These are phyloP conservation scores for Crambe crambe DNA, from an alignment of 37 sponge, comb jelly and placozoan genomes.

Conservation along the genomic window DNA sequence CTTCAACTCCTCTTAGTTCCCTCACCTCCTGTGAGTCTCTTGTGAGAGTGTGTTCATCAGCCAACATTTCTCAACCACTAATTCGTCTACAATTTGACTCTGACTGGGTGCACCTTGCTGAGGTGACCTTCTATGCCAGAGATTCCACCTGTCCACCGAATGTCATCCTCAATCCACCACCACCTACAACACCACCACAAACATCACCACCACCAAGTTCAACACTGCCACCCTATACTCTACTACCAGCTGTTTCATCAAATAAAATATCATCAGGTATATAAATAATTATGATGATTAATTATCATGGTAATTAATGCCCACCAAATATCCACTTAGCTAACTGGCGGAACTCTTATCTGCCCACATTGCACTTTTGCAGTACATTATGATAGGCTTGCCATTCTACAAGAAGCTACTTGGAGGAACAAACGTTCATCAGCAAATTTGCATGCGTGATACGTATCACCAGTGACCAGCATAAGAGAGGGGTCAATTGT, in stretches of 20 bases:
- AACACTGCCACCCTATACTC: neutral
- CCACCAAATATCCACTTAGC: too few species aligned
- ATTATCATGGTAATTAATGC: too few species aligned
- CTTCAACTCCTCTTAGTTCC: neutral
- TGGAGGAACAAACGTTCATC: too few species aligned
- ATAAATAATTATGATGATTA: too few species aligned
- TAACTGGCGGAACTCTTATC: too few species aligned
- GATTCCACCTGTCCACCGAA: neutral
- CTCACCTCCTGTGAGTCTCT: neutral
- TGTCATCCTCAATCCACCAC: neutral
- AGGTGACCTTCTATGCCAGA: neutral
- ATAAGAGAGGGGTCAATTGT: too few species aligned
- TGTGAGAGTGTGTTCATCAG: neutral
- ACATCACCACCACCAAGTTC: neutral
- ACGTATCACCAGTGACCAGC: too few species aligned
- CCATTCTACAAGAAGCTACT: too few species aligned
- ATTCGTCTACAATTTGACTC: neutral
- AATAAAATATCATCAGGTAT: neutral
- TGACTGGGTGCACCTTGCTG: slow-evolving; percentile 6
- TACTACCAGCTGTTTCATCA: neutral
- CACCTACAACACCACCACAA: neutral
- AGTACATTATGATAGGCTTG: too few species aligned
- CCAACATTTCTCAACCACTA: neutral
- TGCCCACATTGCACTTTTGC: too few species aligned
- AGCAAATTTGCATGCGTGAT: too few species aligned